These are phyloP conservation scores for Suillia variegata DNA, from an alignment of 2,888 invertebrate genomes.

Conservation along the genomic window DNA sequence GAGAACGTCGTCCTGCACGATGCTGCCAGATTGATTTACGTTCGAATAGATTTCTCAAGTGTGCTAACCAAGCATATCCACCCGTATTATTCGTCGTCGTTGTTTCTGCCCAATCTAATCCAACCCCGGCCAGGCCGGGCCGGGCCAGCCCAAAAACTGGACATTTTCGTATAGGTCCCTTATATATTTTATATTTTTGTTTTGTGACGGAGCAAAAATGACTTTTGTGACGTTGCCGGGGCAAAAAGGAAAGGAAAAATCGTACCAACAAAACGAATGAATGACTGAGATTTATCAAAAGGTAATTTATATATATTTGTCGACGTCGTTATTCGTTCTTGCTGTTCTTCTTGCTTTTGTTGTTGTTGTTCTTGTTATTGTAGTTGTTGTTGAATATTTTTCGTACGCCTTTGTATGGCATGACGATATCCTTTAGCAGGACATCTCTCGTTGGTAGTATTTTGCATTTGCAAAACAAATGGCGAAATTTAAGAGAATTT, in stretches of 20 bases:
- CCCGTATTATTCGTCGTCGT: too few relatives aligned
- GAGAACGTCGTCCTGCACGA: conserved; percentile 36
- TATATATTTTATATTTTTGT: not conserved
- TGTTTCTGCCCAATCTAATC: not conserved
- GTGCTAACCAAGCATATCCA: conserved; percentile 27
- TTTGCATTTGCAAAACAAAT: conserved; percentile 47
- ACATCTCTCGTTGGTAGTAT: conserved; percentile 32
- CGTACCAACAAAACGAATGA: conserved; percentile 31
- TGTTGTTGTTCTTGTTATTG: too few relatives aligned
- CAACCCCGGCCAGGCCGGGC: too few relatives aligned
- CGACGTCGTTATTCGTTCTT: conserved; percentile 28
- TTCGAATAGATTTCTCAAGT: conserved; percentile 61
- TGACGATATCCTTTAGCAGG: conserved; percentile 31
- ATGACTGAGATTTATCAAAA: conserved; percentile 61
- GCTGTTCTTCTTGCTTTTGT: conserved; percentile 11
- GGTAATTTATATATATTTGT: conserved; percentile 58
- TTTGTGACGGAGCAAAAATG: not conserved
- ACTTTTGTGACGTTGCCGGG: conserved; percentile 22
- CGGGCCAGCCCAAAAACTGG: not conserved
- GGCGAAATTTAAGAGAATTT: conserved; percentile 52
- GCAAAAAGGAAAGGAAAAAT: not conserved
- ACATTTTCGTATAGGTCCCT: not conserved
- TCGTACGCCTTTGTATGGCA: conserved; percentile 17
- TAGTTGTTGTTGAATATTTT: too few relatives aligned
- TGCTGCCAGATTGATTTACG: conserved; percentile 58